A percentile compares a stretch with the other conserved stretches of the same genome.
Conservation (phyloP, 2,888 invertebrate species). For the Aelia acuminata region DNA sequence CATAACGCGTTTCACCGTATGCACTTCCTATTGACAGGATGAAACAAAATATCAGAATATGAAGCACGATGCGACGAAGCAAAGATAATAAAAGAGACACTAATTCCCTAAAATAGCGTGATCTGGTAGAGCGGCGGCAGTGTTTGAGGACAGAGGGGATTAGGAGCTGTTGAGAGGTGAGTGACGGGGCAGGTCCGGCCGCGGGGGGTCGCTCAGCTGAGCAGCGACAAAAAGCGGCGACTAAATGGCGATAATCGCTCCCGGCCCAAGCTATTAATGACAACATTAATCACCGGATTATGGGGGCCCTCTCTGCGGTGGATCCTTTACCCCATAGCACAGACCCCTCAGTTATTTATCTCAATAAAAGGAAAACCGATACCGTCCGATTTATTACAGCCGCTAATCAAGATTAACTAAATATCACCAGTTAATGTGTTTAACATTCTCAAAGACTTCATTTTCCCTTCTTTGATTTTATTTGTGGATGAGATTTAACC, state of each 20-base stretch:
- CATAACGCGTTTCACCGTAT: not conserved
- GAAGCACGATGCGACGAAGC: not conserved
- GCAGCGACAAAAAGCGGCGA: not conserved
- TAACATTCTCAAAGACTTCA: slow-evolving; percentile 37
- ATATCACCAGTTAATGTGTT: slow-evolving; percentile 42
- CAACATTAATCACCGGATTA: slow-evolving; percentile 44
- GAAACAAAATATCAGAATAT: not conserved
- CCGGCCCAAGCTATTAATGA: slow-evolving; percentile 25
- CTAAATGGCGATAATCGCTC: slow-evolving; percentile 42
- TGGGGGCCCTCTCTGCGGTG: slow-evolving; percentile 13
- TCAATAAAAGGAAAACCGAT: slow-evolving; percentile 48
- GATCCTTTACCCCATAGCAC: not conserved
- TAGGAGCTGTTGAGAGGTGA: slow-evolving; percentile 37
- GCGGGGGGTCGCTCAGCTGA: slow-evolving; percentile 9
- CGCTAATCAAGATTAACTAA: slow-evolving; percentile 44
- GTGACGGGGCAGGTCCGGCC: not conserved
- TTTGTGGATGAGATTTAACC: slow-evolving; percentile 14
- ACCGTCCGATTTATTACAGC: slow-evolving; percentile 15
- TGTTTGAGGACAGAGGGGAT: slow-evolving; percentile 20
- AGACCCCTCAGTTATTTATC: not conserved
- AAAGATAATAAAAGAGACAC: slow-evolving; percentile 25
- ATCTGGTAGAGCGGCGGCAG: slow-evolving; percentile 15
- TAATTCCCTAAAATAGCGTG: slow-evolving; percentile 9
- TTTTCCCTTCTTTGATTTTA: not conserved
- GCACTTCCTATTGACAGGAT: not conserved